Evolutionary conservation across 2,113 vertebrate species (phyloP), one percentile per base, ranked within the genome.

Genomic region (Coreoperca whiteheadi): DNA sequence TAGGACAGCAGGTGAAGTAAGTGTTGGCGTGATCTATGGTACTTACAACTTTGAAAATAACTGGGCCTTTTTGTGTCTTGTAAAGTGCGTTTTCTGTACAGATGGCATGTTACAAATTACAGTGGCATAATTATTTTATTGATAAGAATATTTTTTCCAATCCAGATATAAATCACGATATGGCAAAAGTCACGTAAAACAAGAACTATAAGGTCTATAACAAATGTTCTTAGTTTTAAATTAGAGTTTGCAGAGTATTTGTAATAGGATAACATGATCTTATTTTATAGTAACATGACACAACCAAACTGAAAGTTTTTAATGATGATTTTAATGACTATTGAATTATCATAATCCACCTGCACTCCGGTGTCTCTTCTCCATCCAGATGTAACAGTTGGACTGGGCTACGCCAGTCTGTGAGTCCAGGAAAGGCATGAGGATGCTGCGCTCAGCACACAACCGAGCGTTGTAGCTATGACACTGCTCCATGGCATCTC

Each of bases 321-420:
- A 37, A n/a, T 37, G 21, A 28, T 20, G 50, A 32, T n/a, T n/a
- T n/a, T n/a, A n/a, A n/a, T n/a, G n/a, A n/a, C n/a, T 16, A 9
- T 0, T 50, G 2, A 56, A 51, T 23, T 37, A 32, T 67, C 8
- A 43, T 60, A 21, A n/a, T 3, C 61, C 79, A 98, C 98, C 98
- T 89, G 98, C 97, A 46, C 98, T 98, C 0, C 98, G 94, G 91
- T 99, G 98, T 63, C 98, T 95, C 85, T 99, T 99, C 81, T 99
- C 98, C 98, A 99, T 99, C 98, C 98, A 99, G 91, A 99, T 99
- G 81, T 99, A 99, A 91, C 98, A 99, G 94, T 99, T 99, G 87
- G 97, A 99, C 87, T 99, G 98, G 8, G 98, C 98, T 4, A 99
- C 98, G 0, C 98, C 98, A 0, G 98, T 99, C 92, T 99, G 98